Conservation (phyloP, 2,888 invertebrate genomes). For the Nymphalis polychloros region DNA sequence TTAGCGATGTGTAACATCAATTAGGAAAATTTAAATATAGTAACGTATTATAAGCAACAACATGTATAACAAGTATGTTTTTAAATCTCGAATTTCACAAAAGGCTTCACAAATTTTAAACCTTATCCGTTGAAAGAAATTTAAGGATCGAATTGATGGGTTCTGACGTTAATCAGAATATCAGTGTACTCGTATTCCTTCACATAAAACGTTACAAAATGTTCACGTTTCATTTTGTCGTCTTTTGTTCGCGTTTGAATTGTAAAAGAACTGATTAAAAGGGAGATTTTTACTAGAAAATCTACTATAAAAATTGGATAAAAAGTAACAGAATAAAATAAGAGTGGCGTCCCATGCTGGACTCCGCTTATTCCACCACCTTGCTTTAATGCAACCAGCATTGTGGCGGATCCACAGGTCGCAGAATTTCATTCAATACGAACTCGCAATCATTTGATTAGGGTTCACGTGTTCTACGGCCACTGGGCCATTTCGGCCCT, state of each 20-base stretch:
- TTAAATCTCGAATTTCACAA: neutral
- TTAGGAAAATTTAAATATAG: too few relatives aligned
- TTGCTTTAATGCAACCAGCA: too few relatives aligned
- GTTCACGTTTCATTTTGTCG: conserved; percentile 4
- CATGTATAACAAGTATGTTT: neutral
- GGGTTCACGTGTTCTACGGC: too few relatives aligned
- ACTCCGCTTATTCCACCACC: too few relatives aligned
- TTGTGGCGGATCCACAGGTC: too few relatives aligned
- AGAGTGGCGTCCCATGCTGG: too few relatives aligned
- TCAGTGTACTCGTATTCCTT: neutral
- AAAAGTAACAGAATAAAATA: too few relatives aligned
- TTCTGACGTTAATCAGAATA: neutral
- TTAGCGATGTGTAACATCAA: too few relatives aligned
- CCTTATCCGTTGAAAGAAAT: neutral
- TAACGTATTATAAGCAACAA: too few relatives aligned
- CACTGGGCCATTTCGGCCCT: too few relatives aligned
- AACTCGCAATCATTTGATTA: too few relatives aligned
- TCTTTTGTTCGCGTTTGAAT: conserved; percentile 13
- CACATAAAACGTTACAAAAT: conserved; percentile 1
- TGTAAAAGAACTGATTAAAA: conserved; percentile 13
- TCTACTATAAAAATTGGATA: neutral
- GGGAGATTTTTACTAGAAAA: neutral
- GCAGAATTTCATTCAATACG: too few relatives aligned
- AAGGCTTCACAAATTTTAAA: neutral
- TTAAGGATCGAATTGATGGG: neutral